Conservation (phyloP, 1,140 invertebrate species). For the Oryctes rhinoceros region DNA sequence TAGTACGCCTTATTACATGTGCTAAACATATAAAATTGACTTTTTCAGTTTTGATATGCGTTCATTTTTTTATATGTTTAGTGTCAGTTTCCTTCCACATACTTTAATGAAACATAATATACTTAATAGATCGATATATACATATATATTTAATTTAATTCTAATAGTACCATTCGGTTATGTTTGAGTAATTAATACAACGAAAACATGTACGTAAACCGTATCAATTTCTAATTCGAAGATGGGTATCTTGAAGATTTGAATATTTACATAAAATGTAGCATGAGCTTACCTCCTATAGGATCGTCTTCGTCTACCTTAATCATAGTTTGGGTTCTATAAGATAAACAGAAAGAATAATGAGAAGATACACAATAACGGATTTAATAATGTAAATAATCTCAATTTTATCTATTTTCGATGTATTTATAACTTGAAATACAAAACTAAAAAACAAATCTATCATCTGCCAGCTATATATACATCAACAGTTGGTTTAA, state of each 20-base stretch:
- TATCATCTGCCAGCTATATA: slow-evolving; percentile 21
- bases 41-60: not conserved
- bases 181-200: no score
- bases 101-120: no score
- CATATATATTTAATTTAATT: no score
- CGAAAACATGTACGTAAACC: not conserved
- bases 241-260: slow-evolving; percentile 31
- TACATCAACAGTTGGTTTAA: slow-evolving; percentile 28
- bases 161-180: no score
- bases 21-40: not conserved
- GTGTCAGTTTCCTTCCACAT: no score
- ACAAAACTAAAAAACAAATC: slow-evolving; percentile 17
- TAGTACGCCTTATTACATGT: slow-evolving; percentile 18
- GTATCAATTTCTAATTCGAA: slow-evolving; percentile 34
- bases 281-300: slow-evolving; percentile 76
- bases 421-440: slow-evolving; percentile 8
- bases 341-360: slow-evolving; percentile 38
- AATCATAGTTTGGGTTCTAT: slow-evolving; percentile 68
- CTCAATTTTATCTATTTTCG: slow-evolving; percentile 24
- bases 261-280: slow-evolving; percentile 39
- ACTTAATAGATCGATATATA: no score
- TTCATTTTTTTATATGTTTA: no score
- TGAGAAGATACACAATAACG: not conserved
- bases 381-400: slow-evolving; percentile 17
- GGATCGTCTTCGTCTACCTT: slow-evolving; percentile 86